Evolutionary conservation across 2,888 invertebrate genomes (phyloP), one percentile per base, ranked within the genome.

Genomic region (Macrophya annulata): DNA sequence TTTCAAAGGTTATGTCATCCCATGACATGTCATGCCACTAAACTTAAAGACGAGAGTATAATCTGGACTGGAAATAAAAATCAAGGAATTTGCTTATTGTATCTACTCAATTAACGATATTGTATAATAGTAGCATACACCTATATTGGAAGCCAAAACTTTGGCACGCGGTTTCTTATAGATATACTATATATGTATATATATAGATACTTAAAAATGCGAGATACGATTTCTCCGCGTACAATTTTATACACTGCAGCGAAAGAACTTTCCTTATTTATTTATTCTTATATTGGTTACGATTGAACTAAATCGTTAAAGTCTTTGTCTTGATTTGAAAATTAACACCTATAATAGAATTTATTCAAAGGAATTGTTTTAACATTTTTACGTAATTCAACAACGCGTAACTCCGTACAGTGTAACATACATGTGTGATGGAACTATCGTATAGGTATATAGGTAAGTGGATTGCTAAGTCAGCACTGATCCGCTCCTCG

Each of bases 51-150:
- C n/a, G n/a, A n/a, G n/a, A n/a, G 43, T 43, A 15, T 4, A 3
- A 12, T 21, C 40, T 86, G 89, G 89, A 89, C 89, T 88, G 89
- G 88, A 90, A 90, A 86, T 86, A 10, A 2, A 25, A 86, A 86
- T 84, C 84, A 71, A 86, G 89, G 89, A 90, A 90, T 90, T 89
- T 85, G 90, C 90, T 90, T 89, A 89, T 87, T 88, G 83, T 79
- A n/a, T n/a, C n/a, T n/a, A 21, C 40, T 59, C 43, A 0, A 43
- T 62, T 43, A 15, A 37, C 43, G 21, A 21, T 37, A 59, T 81
- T 81, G n/a, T 55, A 55, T 79, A 45, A 21, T 9, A 12, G 4
- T 8, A 62, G 25, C 62, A 2, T 31, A 3, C 31, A 31, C 1
- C 31, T 31, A 10, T 62, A 25, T 21, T 21, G 25, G 10, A 37